These are phyloP conservation scores for Ptychochromis oligacanthus DNA, from an alignment of 2,113 vertebrate species.

Conservation along the genomic window DNA sequence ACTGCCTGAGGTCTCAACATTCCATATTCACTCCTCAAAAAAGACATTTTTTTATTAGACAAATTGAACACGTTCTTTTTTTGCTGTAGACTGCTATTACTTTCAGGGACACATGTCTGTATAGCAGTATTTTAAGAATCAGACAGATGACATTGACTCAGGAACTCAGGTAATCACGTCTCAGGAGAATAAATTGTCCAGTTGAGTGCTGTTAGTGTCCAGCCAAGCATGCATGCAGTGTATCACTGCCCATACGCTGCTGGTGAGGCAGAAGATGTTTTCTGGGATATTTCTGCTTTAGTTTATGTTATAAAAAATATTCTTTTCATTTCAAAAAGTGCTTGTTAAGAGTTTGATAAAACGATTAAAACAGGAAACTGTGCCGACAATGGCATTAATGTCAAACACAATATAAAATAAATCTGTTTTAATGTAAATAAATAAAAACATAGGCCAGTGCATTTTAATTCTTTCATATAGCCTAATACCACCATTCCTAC, in stretches of 20 bases:
- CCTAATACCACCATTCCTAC: not conserved
- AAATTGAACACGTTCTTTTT: not conserved
- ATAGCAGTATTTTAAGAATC: not conserved
- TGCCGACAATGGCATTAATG: not conserved
- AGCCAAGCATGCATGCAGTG: not conserved
- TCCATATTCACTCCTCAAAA: not conserved
- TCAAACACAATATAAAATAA: not conserved
- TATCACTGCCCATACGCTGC: not conserved
- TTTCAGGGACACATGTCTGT: not conserved
- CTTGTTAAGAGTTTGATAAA: not conserved
- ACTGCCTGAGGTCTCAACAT: not conserved
- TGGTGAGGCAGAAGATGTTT: not conserved
- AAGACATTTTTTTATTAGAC: not conserved
- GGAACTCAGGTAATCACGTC: not conserved
- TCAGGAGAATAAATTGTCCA: not conserved
- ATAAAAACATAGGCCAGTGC: not conserved
- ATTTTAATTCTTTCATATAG: not conserved
- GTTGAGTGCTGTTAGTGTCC: not conserved
- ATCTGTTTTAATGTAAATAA: too few relatives aligned
- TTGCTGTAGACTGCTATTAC: not conserved
- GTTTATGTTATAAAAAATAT: not conserved
- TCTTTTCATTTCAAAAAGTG: not conserved
- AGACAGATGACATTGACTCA: not conserved
- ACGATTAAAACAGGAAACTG: not conserved
- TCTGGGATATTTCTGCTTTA: too few relatives aligned